Evolutionary conservation across 2,888 invertebrate species (phyloP).

Genomic region (Drosophila neutralis): DNA sequence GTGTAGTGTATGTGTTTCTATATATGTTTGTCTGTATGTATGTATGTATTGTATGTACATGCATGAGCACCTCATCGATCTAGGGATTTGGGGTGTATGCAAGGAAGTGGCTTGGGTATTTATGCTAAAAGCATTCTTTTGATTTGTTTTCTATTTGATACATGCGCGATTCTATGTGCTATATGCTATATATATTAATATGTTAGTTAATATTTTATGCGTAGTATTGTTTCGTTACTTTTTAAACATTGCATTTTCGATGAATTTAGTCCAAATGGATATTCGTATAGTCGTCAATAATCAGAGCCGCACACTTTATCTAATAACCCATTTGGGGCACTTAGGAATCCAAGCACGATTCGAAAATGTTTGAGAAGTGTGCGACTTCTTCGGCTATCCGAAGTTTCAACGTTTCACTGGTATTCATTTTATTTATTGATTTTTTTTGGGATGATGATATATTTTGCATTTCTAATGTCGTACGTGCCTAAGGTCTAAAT

Average conservation of each 20-base stretch:
- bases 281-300: slow-evolving; percentile 29
- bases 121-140: slow-evolving; percentile 79
- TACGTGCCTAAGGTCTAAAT: slow-evolving; percentile 75
- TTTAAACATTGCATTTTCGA: slow-evolving; percentile 63
- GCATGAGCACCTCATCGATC: slow-evolving; percentile 53
- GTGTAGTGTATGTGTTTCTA: slow-evolving; percentile 28
- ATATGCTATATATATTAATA: slow-evolving; percentile 46
- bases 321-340: slow-evolving; percentile 12
- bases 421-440: slow-evolving; percentile 19
- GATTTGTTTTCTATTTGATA: slow-evolving; percentile 65
- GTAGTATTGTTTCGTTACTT: slow-evolving; percentile 30
- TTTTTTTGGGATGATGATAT: slow-evolving; percentile 57
- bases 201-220: slow-evolving; percentile 19
- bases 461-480: slow-evolving; percentile 77
- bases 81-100: slow-evolving; percentile 37
- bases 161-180: slow-evolving; percentile 78
- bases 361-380: slow-evolving; percentile 30
- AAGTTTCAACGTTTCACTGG: slow-evolving; percentile 52
- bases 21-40: slow-evolving; percentile 27
- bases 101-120: slow-evolving; percentile 58
- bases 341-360: slow-evolving; percentile 42
- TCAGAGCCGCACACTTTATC: slow-evolving; percentile 19
- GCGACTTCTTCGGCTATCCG: slow-evolving; percentile 44
- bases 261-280: slow-evolving; percentile 65
- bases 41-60: slow-evolving; percentile 65